Percentiles rank a stretch among this genome's conserved stretches.
Conservation (phyloP, 1,140 invertebrate species). For the Doryteuthis pealeii region DNA sequence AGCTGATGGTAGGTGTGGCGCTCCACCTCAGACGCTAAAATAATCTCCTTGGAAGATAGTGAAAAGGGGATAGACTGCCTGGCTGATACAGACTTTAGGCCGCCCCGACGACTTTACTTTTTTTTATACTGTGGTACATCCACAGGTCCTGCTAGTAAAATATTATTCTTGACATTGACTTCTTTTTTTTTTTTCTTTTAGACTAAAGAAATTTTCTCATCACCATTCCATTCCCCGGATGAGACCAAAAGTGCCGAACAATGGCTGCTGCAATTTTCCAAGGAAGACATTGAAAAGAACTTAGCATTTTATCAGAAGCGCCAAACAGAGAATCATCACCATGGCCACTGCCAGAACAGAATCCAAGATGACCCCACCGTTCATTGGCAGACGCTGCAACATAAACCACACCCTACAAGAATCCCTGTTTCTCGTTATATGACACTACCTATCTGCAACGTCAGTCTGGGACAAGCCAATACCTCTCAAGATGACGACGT, state of each 20-base stretch:
- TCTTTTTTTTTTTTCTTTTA: neutral
- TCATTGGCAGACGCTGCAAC: neutral
- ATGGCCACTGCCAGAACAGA: neutral
- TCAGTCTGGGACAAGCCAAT: neutral
- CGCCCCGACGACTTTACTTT: too few species aligned
- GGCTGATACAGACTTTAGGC: too few species aligned
- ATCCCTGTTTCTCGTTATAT: neutral
- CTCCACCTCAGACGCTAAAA: too few species aligned
- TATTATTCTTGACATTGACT: too few species aligned
- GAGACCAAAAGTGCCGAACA: constrained; percentile 22
- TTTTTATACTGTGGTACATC: too few species aligned
- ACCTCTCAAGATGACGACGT: neutral
- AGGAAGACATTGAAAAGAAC: constrained; percentile 27
- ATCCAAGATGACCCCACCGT: neutral
- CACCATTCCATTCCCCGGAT: neutral
- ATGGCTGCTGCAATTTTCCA: constrained; percentile 24
- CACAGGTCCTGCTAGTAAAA: too few species aligned
- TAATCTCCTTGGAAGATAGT: too few species aligned
- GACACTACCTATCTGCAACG: neutral
- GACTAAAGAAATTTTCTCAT: neutral
- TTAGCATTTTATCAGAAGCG: neutral
- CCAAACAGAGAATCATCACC: neutral
- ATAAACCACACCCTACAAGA: neutral
- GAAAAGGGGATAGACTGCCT: too few species aligned
- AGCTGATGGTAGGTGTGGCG: too few species aligned